Evolutionary conservation across 2,113 vertebrate genomes (phyloP), one percentile per base, ranked within the genome.

Genomic region (Spheniscus mendiculus): DNA sequence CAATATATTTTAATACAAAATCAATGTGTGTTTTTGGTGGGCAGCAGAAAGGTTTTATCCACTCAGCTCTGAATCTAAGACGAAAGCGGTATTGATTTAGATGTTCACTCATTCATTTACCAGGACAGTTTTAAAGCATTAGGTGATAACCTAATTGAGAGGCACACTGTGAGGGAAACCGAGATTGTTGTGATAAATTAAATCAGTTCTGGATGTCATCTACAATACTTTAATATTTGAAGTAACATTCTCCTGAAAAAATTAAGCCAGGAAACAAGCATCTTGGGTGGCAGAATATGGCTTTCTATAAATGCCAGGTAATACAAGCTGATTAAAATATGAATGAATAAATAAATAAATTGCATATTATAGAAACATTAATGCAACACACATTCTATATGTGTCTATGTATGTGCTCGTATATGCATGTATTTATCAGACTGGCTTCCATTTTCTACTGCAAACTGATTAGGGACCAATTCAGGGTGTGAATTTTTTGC

Each of bases 121-220:
- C 40, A 34, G 62, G 89, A 73, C 82, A 88, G 73, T 70, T 97
- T 95, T 93, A 96, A 97, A 85, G 87, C 78, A 87, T 45, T 70
- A 85, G 71, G 93, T 96, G 93, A 92, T 94, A 96, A 87, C 58
- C 45, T 90, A 87, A 96, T 63, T 65, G 89, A 95, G 86, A 96
- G 53, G 67, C 53, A 83, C 34, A n/a, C 66, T 32, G 16, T n/a
- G 55, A 90, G 45, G 36, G 66, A 96, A 96, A 90, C 73, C 62
- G 62, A 96, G 82, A 95, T 79, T 85, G 73, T 55, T 94, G 89
- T 88, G 87, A 94, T 93, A 94, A 96, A 91, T 93, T 93, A 79
- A 89, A 94, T 58, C 70, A 42, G 38, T 76, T 85, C 83, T 88
- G 40, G 36, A 69, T 85, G 55, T 88, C 78, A 91, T 34, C 84